Percentiles rank a stretch among this genome's conserved stretches.
Evolutionary conservation across 2,888 invertebrate species (phyloP).

Genomic region (Belgica antarctica): DNA sequence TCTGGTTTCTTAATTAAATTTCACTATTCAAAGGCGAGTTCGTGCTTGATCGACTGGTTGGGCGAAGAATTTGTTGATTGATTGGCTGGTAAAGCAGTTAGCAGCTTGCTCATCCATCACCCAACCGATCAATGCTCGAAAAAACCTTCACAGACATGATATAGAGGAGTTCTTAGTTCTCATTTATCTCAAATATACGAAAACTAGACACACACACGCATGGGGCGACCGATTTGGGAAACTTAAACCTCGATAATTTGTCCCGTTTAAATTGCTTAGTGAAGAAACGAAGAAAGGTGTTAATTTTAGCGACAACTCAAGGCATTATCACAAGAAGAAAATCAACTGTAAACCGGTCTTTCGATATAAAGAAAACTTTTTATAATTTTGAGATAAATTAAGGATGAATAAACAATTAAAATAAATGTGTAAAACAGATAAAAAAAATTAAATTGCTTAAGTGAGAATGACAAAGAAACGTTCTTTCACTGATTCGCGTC

Average conservation of each 20-base stretch:
- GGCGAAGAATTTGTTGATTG: too few species aligned
- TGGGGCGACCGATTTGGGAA: too few species aligned
- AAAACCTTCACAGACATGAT: not conserved
- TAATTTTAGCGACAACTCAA: not conserved
- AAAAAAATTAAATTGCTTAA: too few species aligned
- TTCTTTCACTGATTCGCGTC: too few species aligned
- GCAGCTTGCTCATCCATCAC: too few species aligned
- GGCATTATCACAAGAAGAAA: constrained; percentile 17
- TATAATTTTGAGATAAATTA: constrained; percentile 36
- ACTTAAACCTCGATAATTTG: too few species aligned
- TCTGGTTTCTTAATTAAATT: not conserved
- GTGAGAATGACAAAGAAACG: too few species aligned
- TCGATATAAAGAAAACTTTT: constrained; percentile 5
- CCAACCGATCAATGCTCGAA: too few species aligned
- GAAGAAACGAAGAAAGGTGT: constrained; percentile 12
- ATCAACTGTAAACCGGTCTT: constrained; percentile 16
- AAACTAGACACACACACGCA: constrained; percentile 8
- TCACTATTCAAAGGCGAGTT: not conserved
- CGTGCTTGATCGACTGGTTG: too few species aligned
- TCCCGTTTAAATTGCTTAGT: constrained; percentile 34
- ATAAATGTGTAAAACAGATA: constrained; percentile 28
- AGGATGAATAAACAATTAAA: constrained; percentile 33
- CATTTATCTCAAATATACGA: constrained; percentile 8
- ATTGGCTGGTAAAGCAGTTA: too few species aligned
- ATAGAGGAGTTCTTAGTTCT: constrained; percentile 14